Base-by-base conservation (phyloP, 1,140 invertebrate species). In the Vanessa tameamea region DNA sequence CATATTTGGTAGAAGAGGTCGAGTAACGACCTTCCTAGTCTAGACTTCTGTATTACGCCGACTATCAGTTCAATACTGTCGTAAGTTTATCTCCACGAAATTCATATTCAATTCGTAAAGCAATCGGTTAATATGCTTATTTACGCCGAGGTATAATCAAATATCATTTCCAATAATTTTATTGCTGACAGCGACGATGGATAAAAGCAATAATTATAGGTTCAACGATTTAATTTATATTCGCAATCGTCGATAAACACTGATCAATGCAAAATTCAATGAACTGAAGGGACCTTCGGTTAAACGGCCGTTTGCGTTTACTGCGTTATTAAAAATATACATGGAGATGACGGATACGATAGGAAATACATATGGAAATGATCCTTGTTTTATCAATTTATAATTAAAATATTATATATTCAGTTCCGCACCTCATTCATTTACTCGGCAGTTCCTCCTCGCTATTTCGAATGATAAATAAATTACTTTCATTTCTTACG, bases 1-100 rank as follows among this genome's bases (percentile, higher is more conserved):
- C 87, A 85, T 85, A 86, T 90, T 86, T 66, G 85, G 87, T 82
- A 82, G 80, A 83, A 80, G 79, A 87, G 87, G 82, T 73, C 75
- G 80, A 75, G 76, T 71, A 69, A 70, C 78, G 84, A 78, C 86
- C 87, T 89, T 86, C 59, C 66, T 53, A 75, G 74, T 73, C 73
- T 82, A 77, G 72, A 82, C 86, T 87, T 80, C 87, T 81, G 82
- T 79, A 73, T 78, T 77, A 82, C 81, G 74, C 72, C 73, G 72
- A 47, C 73, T 57, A 61, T 20, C 13, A 26, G 47, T 15, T 64
- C 37, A 61, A 31, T 59, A 31, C 55, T 11, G 53, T 31, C 14
- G 57, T 37, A 61, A 61, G 31, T 61, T 15, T 31, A 47, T 37
- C 3, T 26, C 51, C 31, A 68, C 37, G 53, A 69, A 69, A 59